Conservation (phyloP, 2,113 vertebrate genomes). For the Melanerpes aurifrons region DNA sequence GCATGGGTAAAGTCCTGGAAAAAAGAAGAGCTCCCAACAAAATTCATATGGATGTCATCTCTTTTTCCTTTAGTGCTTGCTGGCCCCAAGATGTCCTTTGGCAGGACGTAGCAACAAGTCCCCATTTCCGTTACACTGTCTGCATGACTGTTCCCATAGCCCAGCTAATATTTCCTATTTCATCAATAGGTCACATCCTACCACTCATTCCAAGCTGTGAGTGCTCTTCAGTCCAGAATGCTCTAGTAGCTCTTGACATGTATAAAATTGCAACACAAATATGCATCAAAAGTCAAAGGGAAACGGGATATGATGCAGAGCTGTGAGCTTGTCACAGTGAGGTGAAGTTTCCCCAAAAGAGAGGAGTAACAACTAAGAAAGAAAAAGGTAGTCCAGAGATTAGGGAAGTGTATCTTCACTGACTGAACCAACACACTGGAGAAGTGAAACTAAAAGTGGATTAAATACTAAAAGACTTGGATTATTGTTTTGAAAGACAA, state of each 20-base stretch:
- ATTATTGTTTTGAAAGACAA: background rate
- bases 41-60: background rate
- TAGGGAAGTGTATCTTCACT: conserved; percentile 19
- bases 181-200: conserved; percentile 11
- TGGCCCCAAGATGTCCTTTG: background rate
- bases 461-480: background rate
- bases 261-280: background rate
- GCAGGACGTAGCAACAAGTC: background rate
- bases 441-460: conserved; percentile 52
- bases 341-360: conserved; percentile 33
- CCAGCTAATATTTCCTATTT: conserved; percentile 19
- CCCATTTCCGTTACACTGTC: background rate
- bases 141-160: background rate
- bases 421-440: background rate
- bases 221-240: background rate
- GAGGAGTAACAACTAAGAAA: conserved; percentile 41
- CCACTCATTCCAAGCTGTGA: background rate
- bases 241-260: background rate
- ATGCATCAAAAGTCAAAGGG: background rate
- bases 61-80: background rate
- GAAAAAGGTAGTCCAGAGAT: conserved; percentile 24
- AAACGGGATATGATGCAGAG: background rate
- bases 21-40: background rate
- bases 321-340: background rate
- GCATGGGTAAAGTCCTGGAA: background rate